These are phyloP conservation scores for Solenopsis invicta DNA, from an alignment of 1,140 invertebrate species.

Conservation along the genomic window DNA sequence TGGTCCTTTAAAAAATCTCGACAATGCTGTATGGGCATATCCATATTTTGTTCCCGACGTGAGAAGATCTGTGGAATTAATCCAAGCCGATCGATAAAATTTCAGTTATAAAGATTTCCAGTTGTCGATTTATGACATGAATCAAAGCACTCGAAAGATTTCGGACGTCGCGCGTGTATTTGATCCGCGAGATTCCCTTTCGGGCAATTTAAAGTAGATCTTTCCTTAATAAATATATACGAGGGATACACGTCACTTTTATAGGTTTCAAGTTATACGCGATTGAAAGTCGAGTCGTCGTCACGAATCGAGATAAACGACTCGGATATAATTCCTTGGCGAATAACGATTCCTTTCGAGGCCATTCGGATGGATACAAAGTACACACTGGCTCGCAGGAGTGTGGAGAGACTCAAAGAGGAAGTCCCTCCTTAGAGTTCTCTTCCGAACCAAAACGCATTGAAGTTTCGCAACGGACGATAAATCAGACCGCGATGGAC, in stretches of 20 bases:
- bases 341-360: slow-evolving; percentile 44
- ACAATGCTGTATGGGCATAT: not conserved
- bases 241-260: not conserved
- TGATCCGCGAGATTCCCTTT: not conserved
- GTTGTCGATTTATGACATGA: not conserved
- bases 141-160: not conserved
- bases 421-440: slow-evolving; percentile 42
- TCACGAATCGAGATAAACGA: slow-evolving; percentile 50
- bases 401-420: slow-evolving; percentile 27
- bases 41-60: not conserved
- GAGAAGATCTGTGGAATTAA: not conserved
- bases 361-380: slow-evolving; percentile 25
- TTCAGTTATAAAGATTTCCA: not conserved
- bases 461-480: slow-evolving; percentile 65
- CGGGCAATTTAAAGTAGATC: slow-evolving; percentile 5
- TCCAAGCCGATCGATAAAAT: not conserved
- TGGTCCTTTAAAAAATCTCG: not conserved
- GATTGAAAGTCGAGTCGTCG: slow-evolving; percentile 37
- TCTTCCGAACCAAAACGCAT: slow-evolving; percentile 58
- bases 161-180: not conserved
- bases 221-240: slow-evolving; percentile 27
- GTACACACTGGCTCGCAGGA: slow-evolving; percentile 33
- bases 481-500: slow-evolving; percentile 71
- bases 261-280: not conserved
- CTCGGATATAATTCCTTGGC: slow-evolving; percentile 32